These are phyloP conservation scores for Nomada ruficornis DNA, from an alignment of 2,888 invertebrate genomes.

Conservation along the genomic window DNA sequence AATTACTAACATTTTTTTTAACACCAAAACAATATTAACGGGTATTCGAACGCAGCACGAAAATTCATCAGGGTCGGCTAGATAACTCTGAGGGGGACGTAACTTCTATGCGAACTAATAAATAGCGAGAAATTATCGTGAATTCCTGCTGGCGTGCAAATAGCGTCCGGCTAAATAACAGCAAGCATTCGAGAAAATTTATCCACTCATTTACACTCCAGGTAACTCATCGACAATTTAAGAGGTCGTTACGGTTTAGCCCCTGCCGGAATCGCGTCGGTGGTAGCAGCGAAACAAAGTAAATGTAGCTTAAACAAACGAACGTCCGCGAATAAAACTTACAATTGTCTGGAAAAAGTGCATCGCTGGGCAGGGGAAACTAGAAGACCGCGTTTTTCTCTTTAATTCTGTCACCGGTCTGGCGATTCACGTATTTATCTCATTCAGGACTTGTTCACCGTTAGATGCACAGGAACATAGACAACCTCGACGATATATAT, in stretches of 20 bases:
- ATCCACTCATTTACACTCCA: conserved; percentile 50
- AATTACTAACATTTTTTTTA: no score
- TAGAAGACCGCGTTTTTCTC: conserved; percentile 10
- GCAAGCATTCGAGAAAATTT: conserved; percentile 55
- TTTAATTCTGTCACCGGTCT: conserved; percentile 24
- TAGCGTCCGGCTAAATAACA: conserved; percentile 49
- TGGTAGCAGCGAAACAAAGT: conserved; percentile 33
- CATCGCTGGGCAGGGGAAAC: neutral
- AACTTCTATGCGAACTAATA: conserved; percentile 16
- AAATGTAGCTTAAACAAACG: conserved; percentile 57
- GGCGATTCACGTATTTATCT: conserved; percentile 35
- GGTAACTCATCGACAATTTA: conserved; percentile 58
- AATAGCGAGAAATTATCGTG: conserved; percentile 43
- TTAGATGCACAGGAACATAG: conserved; percentile 10
- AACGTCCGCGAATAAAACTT: conserved; percentile 38
- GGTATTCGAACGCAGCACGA: neutral
- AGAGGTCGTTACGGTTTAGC: conserved; percentile 49
- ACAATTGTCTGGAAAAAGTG: neutral
- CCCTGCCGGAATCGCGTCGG: neutral
- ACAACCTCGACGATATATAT: conserved; percentile 44
- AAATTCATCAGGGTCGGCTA: no score
- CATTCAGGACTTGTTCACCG: conserved; percentile 6
- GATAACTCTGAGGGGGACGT: no score
- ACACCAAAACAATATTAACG: no score
- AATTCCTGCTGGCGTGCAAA: conserved; percentile 43